Evolutionary conservation across 2,888 invertebrate genomes (phyloP).

Genomic region (Hyppa rectilinea): DNA sequence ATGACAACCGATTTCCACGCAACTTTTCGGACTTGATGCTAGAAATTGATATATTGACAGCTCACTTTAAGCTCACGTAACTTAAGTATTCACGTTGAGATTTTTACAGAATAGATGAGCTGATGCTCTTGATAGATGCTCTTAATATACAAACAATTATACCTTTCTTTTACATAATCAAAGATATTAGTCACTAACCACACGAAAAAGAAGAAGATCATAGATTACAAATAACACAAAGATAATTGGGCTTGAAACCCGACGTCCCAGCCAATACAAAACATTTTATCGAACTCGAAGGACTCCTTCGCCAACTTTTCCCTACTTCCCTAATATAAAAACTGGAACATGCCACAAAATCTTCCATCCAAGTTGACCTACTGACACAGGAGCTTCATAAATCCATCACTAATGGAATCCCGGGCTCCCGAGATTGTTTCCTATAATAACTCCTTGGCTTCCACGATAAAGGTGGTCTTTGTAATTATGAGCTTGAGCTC

Average conservation of each 20-base stretch:
- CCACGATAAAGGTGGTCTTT: constrained; percentile 52
- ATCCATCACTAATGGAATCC: constrained; percentile 55
- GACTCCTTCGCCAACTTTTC: constrained; percentile 9
- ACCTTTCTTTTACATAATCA: too few relatives aligned
- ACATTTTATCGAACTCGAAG: neutral
- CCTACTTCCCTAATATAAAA: neutral
- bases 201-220: too few relatives aligned
- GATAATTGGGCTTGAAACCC: neutral
- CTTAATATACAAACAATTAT: too few relatives aligned
- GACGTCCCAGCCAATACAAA: neutral
- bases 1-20: too few relatives aligned
- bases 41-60: too few relatives aligned
- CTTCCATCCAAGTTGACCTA: constrained; percentile 40
- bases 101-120: too few relatives aligned
- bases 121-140: too few relatives aligned
- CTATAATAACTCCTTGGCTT: constrained; percentile 59
- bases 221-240: neutral
- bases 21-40: too few relatives aligned
- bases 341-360: constrained; percentile 12
- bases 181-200: too few relatives aligned
- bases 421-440: constrained; percentile 50
- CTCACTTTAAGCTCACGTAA: too few relatives aligned
- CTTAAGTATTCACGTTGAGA: too few relatives aligned
- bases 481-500: constrained; percentile 52
- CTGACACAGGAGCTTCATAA: constrained; percentile 47